Base-by-base conservation (phyloP, 2,113 vertebrate genomes). In the Leucoraja erinaceus region DNA sequence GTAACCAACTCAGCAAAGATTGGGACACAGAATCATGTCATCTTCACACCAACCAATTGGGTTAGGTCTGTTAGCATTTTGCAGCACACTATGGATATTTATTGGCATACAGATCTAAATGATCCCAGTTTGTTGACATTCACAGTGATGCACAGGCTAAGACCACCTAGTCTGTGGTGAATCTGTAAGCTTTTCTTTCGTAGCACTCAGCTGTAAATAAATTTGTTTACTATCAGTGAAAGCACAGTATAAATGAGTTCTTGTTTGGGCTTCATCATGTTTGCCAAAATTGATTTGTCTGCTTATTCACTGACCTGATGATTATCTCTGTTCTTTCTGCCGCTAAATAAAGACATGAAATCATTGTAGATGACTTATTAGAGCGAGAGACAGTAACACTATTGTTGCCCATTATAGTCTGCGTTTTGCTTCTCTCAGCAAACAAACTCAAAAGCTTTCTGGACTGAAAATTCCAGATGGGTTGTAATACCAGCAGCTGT, bases 121-220 rank as follows among this genome's bases (percentile, higher is more conserved):
- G 33, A 91, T 38, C 10, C 66, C n/a, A 14, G 66, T 91, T 47
- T 91, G 90, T 72, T 74, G 90, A 47, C 38, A 70, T 72, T 47
- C 20, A 25, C 33, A 70, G 66, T 12, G 66, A 70, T 91, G 68
- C 47, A 4, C 66, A 72, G 66, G 90, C 9, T 22, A 33, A 91
- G 66, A 72, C 96, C 96, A 96, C 96, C 96, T 95, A 96, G 95
- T 94, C 94, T 8, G 95, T 95, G 94, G 94, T 93, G 94, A 93
- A 95, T 95, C 95, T 95, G 93, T 94, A 95, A 94, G 94, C 95
- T 94, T 95, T 96, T 96, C 96, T 95, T 95, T 93, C 76, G 95
- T 94, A 93, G 95, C 94, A 95, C 95, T 96, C 94, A 94, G 95
- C 95, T 96, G 94, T 95, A 96, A 96, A 96, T 95, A 96, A 96